A percentile compares a stretch with the other conserved stretches of the same genome.
These are phyloP conservation scores for Helostoma temminkii DNA, from an alignment of 2,797 vertebrate genomes.

Conservation along the genomic window DNA sequence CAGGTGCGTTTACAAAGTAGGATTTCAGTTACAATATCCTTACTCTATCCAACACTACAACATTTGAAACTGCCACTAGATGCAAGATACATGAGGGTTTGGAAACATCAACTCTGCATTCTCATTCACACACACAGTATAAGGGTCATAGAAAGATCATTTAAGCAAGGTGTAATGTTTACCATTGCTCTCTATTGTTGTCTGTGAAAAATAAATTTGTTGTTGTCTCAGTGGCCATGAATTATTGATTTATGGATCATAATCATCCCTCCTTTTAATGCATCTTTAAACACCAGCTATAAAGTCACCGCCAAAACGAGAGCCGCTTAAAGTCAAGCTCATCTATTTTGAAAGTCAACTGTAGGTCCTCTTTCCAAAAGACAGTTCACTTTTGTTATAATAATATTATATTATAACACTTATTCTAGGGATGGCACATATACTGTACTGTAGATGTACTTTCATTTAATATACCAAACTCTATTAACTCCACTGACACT, in stretches of 20 bases:
- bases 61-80: constrained; percentile 38
- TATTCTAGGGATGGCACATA: not conserved
- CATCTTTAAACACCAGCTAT: constrained; percentile 75
- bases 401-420: no score
- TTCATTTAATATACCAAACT: not conserved
- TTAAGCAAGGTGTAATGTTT: constrained; percentile 76
- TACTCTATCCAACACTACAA: constrained; percentile 22
- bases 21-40: constrained; percentile 17
- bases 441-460: not conserved
- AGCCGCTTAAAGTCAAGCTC: constrained; percentile 53
- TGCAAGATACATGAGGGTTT: constrained; percentile 56
- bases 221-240: constrained; percentile 74
- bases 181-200: constrained; percentile 62
- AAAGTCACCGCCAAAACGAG: constrained; percentile 57
- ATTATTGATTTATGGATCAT: constrained; percentile 83
- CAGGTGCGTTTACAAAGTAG: not conserved
- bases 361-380: constrained; percentile 30
- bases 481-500: not conserved
- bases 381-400: not conserved
- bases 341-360: constrained; percentile 39
- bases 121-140: not conserved
- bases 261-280: constrained; percentile 75
- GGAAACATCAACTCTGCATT: constrained; percentile 18
- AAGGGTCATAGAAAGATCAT: constrained; percentile 58
- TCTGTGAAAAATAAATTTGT: constrained; percentile 76